phyloP scores from a whole-genome alignment of 2,888 invertebrate species.

The Lasioglossum figueresi region DNA sequence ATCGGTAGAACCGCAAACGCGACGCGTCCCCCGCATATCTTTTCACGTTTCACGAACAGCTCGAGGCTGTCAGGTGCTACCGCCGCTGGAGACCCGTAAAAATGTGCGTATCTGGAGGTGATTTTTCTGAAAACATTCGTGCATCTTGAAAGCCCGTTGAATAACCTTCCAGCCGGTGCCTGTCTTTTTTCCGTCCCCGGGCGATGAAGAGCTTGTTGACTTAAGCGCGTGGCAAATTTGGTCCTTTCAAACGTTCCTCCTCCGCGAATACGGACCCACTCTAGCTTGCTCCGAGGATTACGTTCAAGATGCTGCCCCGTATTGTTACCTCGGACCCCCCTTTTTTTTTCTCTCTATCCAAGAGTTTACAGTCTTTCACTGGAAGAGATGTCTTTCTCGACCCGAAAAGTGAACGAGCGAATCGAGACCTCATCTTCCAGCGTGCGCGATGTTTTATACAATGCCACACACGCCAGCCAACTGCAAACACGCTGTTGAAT shows the following conservation, averaged over 20 bases:
- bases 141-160: constrained; percentile 68
- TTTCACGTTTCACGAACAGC: constrained; percentile 71
- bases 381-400: constrained; percentile 25
- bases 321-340: constrained; percentile 52
- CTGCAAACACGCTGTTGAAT: neutral
- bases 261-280: constrained; percentile 29
- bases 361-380: neutral
- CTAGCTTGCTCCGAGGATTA: constrained; percentile 51
- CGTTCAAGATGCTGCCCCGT: constrained; percentile 27
- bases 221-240: constrained; percentile 82
- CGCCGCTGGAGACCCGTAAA: constrained; percentile 60
- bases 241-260: constrained; percentile 76
- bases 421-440: constrained; percentile 13
- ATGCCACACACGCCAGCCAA: neutral
- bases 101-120: constrained; percentile 68
- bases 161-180: constrained; percentile 35
- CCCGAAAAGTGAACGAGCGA: constrained; percentile 11
- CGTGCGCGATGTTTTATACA: neutral
- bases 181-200: constrained; percentile 36
- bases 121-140: constrained; percentile 76
- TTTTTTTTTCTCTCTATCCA: neutral
- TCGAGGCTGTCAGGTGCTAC: constrained; percentile 80
- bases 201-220: constrained; percentile 79
- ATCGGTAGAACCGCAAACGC: constrained; percentile 69
- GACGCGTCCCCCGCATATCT: constrained; percentile 58